These are phyloP conservation scores for Brachionus rubens DNA, from an alignment of 1,140 invertebrate species.

Conservation along the genomic window DNA sequence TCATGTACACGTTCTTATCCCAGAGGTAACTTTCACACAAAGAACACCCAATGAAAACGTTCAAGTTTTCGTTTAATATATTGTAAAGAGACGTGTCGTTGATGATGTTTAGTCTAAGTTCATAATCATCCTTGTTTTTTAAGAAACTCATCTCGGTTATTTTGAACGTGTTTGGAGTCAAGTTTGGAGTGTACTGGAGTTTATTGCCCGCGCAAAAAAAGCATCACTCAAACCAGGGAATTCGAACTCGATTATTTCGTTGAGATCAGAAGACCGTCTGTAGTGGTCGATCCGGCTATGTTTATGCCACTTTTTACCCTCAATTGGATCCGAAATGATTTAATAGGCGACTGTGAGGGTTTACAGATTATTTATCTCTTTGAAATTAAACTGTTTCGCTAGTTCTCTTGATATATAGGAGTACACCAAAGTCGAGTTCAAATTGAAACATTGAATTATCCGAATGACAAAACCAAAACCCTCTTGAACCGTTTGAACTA, in stretches of 20 bases:
- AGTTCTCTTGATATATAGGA: constrained; percentile 53
- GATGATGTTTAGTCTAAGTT: background rate
- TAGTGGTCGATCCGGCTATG: background rate
- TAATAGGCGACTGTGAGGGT: too few relatives aligned
- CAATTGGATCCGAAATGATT: background rate
- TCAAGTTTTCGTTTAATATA: too few relatives aligned
- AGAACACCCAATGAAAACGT: too few relatives aligned
- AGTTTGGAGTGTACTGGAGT: background rate
- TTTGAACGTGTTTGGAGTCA: background rate
- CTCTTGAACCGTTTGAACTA: constrained; percentile 50
- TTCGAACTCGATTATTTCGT: background rate
- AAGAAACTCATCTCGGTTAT: background rate
- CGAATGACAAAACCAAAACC: constrained; percentile 53
- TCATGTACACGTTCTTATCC: background rate
- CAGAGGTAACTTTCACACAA: too few relatives aligned
- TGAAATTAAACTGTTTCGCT: constrained; percentile 51
- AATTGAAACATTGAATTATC: constrained; percentile 57
- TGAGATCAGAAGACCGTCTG: background rate
- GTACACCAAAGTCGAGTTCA: constrained; percentile 53
- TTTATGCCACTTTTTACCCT: background rate
- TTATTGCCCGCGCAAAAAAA: background rate
- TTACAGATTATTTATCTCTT: constrained; percentile 51
- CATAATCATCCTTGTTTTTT: background rate
- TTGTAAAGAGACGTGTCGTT: background rate
- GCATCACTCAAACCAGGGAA: constrained; percentile 8